These are phyloP conservation scores for Threskiornis aethiopicus DNA, from an alignment of 2,797 vertebrate genomes.

Conservation along the genomic window DNA sequence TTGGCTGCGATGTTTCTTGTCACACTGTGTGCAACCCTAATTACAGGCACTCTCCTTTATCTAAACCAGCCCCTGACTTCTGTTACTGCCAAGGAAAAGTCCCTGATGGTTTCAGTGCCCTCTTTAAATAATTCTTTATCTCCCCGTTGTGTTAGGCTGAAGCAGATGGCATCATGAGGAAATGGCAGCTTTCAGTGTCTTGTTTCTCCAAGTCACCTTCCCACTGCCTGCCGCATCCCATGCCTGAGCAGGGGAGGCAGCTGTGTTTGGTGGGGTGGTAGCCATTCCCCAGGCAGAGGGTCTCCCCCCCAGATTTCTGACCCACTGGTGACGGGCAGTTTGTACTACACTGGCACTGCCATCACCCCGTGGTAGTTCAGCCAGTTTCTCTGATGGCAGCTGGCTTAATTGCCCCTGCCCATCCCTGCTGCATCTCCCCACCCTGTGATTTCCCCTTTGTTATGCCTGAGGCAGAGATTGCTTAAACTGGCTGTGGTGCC, in stretches of 20 bases:
- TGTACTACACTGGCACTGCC: neutral
- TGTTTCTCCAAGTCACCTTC: neutral
- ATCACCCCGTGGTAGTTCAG: neutral
- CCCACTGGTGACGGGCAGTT: neutral
- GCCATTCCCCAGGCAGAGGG: fast-evolving
- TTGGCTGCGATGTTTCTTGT: neutral
- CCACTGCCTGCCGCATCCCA: fast-evolving
- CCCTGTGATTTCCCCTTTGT: conserved; percentile 11
- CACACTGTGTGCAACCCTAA: neutral
- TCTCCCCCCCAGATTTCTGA: neutral
- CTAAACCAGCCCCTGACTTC: neutral
- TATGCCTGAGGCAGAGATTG: conserved; percentile 28
- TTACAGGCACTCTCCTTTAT: neutral
- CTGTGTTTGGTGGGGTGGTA: fast-evolving
- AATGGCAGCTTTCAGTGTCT: neutral
- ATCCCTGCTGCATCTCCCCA: neutral
- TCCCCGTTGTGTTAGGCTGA: neutral
- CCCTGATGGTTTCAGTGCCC: neutral
- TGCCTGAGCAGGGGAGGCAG: neutral
- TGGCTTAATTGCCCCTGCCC: neutral
- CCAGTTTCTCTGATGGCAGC: neutral
- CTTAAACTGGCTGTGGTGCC: neutral
- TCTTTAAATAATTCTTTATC: neutral
- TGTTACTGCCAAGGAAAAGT: neutral
- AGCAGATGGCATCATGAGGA: neutral